Percentiles rank a stretch among this genome's conserved stretches.
These are phyloP conservation scores for Scalopus aquaticus DNA, from an alignment of 2,113 vertebrate species.

Conservation along the genomic window DNA sequence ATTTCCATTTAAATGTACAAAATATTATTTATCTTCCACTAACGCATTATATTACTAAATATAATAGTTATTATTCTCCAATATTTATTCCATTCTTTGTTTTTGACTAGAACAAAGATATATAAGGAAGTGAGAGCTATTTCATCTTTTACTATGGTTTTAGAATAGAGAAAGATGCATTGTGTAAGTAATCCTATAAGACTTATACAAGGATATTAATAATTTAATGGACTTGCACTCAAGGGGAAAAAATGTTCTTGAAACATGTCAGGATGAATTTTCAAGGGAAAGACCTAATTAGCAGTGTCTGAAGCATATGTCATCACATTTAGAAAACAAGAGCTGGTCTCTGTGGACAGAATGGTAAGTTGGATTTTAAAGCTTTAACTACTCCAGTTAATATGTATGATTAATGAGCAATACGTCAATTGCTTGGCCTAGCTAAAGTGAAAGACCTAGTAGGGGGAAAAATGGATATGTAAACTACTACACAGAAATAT, in stretches of 20 bases:
- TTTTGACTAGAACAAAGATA: constrained; percentile 14
- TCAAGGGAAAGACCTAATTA: constrained; percentile 80
- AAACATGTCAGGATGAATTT: constrained; percentile 74
- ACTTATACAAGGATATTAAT: constrained; percentile 74
- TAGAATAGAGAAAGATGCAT: constrained; percentile 54
- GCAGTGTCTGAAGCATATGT: constrained; percentile 70
- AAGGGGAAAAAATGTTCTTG: constrained; percentile 66
- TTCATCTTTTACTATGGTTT: constrained; percentile 51
- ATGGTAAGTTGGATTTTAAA: constrained; percentile 72
- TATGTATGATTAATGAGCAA: constrained; percentile 74
- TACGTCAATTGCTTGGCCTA: constrained; percentile 59
- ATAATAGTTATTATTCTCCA: neutral
- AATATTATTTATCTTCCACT: constrained; percentile 5
- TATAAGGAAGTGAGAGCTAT: constrained; percentile 37
- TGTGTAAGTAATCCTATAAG: constrained; percentile 61
- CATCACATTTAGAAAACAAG: constrained; percentile 79
- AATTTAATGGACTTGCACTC: constrained; percentile 73
- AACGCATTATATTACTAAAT: neutral
- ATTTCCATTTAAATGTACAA: neutral
- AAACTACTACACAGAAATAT: constrained; percentile 30
- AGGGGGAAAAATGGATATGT: neutral
- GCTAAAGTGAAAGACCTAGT: constrained; percentile 43
- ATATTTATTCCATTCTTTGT: neutral
- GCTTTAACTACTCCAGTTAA: constrained; percentile 62
- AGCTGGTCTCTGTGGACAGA: constrained; percentile 69